These are phyloP conservation scores for Gerris buenoi DNA, from an alignment of 1,140 invertebrate species.

Conservation along the genomic window DNA sequence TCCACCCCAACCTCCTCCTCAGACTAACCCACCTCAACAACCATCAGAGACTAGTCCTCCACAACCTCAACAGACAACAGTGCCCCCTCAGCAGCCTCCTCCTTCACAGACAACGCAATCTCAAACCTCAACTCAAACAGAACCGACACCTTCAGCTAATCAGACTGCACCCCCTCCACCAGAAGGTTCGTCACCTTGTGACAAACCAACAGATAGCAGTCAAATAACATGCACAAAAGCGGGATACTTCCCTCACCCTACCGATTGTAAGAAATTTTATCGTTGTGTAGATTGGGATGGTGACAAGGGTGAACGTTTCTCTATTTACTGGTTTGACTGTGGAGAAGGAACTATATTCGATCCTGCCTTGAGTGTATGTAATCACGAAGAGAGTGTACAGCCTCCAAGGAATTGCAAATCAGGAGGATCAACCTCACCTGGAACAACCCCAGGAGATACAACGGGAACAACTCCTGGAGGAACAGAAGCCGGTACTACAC, in stretches of 20 bases:
- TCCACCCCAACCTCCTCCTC: background rate
- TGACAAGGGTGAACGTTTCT: conserved; percentile 42
- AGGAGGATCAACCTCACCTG: conserved; percentile 5
- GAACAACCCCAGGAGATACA: conserved; percentile 7
- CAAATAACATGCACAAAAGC: conserved; percentile 23
- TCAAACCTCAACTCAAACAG: conserved; percentile 6
- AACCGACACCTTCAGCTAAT: background rate
- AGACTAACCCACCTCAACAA: conserved; percentile 5
- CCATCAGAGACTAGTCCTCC: conserved; percentile 12
- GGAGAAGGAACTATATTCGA: conserved; percentile 39
- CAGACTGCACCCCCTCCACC: background rate
- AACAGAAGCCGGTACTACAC: background rate
- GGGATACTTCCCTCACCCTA: conserved; percentile 47
- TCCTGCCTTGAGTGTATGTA: conserved; percentile 35
- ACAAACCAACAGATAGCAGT: conserved; percentile 8
- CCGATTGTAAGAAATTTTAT: conserved; percentile 53
- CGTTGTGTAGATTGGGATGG: conserved; percentile 45
- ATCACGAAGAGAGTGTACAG: conserved; percentile 37
- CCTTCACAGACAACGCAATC: conserved; percentile 3
- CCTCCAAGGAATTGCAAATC: conserved; percentile 32
- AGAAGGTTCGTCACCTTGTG: conserved; percentile 10
- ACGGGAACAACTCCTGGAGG: conserved; percentile 8
- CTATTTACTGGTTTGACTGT: conserved; percentile 37
- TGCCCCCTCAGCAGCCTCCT: conserved; percentile 9
- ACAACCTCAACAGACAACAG: conserved; percentile 4